Evolutionary conservation across 2,888 invertebrate species (phyloP), one percentile per base, ranked within the genome.

Genomic region (Lasioglossum oenotherae): DNA sequence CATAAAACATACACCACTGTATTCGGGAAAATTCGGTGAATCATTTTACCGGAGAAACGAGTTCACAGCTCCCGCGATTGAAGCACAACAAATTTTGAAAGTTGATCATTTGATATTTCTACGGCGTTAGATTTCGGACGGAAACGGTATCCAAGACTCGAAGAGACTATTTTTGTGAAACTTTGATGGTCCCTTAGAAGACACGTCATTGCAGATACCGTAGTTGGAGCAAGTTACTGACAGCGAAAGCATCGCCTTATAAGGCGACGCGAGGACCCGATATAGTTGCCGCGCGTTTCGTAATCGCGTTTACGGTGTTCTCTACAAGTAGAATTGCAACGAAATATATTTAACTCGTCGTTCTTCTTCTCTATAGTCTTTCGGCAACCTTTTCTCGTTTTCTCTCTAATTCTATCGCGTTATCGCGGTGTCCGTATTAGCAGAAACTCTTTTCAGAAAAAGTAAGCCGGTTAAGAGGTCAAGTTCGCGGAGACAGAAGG

Each of bases 191-290:
- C 57, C 16, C 49, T 46, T 27, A 60, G 72, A 77, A 57, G 64
- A 76, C 79, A 79, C 86, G 86, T 81, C 87, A 83, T 77, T 79
- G 71, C 64, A 27, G n/a, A 27, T 49, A 67, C 87, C 87, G 41
- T 87, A 87, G 71, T 86, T 86, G 87, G 87, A 67, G 67, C 23
- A 86, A 79, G 46, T 75, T 44, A 78, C 67, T 69, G 60, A 76
- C 78, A 41, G 78, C 78, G 87, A 87, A 79, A 83, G 74, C 89
- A 49, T 81, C 67, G 53, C 90, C 90, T 90, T 87, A 88, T 90
- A 88, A 82, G 89, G 87, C 5, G 27, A 57, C 74, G 46, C 72
- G 74, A 75, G 80, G 46, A 35, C 78, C 71, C 60, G 78, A 79
- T 82, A 77, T 78, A 82, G 53, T 74, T 74, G 74, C 67, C 64